Evolutionary conservation across 2,113 vertebrate genomes (phyloP), one percentile per base, ranked within the genome.

Genomic region (Cyanoramphus novaezelandiae): DNA sequence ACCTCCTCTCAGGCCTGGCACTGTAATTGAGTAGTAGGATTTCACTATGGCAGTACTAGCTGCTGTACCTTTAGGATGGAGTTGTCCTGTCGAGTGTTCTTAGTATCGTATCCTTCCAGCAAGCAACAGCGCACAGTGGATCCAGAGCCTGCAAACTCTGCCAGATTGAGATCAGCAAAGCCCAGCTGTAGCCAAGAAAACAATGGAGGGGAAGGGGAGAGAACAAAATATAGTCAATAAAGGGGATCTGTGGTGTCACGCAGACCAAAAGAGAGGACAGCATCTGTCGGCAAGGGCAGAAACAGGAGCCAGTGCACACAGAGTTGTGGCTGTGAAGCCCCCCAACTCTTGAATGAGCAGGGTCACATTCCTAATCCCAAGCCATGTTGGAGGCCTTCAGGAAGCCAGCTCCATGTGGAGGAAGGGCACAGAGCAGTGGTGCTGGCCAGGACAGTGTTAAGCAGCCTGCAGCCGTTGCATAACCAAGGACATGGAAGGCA

Each of bases 41-140:
- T 89, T 53, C 74, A 28, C 50, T 27, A 27, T 15, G 25, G 20
- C 67, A 83, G 46, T 9, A n/a, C 9, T 2, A 50, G 86, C 77
- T 76, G 25, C 21, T 2, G 82, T 97, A 98, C 99, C 99, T 99
- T 99, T 71, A 99, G 98, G 86, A 99, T 99, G 94, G 99, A 99
- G 98, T 99, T 99, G 98, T 99, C 99, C 97, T 99, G 99, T 52
- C 99, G 98, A 1, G 99, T 99, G 94, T 99, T 99, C 98, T 99
- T 99, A 5, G 99, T 99, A 97, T 99, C 99, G 9, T 99, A 99
- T 10, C 99, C 99, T 96, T 99, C 99, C 96, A 99, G 98, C 93
- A 99, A 98, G 93, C 99, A 99, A 98, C 99, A 99, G 91, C 99
- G 99, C 62, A 98, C 99, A 0, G 99, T 99, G 97, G 99, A 99